Base-by-base conservation (phyloP, 2,113 vertebrate species). In the Lota lota region DNA sequence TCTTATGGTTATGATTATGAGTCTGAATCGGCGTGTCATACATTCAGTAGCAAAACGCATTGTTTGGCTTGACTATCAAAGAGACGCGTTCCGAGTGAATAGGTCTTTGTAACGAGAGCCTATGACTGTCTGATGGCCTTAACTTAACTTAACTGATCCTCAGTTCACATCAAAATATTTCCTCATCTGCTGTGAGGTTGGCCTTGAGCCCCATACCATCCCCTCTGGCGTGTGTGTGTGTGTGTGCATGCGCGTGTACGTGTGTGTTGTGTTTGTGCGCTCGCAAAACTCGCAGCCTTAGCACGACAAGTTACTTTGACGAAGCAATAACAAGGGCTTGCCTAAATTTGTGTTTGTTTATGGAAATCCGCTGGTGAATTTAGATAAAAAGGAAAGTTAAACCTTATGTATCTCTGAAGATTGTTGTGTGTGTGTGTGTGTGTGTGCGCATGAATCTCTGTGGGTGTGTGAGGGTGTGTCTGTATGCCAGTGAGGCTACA, bases 401-500 rank as follows among this genome's bases (percentile, higher is more conserved):
- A 33, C 28, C 28, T 33, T 50, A 22, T 36, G 18, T 47, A 15
- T 24, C 5, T 11, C 22, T 64, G 14, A 11, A 56, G 40, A 64
- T 33, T 1, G 4, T 4, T 28, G 24, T 70, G 64, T 61, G 63
- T 59, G 73, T 70, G 65, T 61, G 33, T 71, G 53, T 28, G 61
- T 33, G 22, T 16, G 61, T 24, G 61, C 60, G 61, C 73, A 22
- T 71, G 36, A 61, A 3, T 21, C 40, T 56, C 33, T 63, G 68
- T 70, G 51, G 22, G 56, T 53, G 66, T 21, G 60, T 64, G 8
- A 60, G 5, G 63, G 61, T 73, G 53, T 67, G 21, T 36, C 58
- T 61, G 63, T 22, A 14, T 68, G 75, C 76, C 69, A 64, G 7
- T 8, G 64, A 69, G 84, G 76, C 76, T 64, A 74, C 58, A 28